Base-by-base conservation (phyloP, 2,113 vertebrate genomes). In the Loxodonta africana region DNA sequence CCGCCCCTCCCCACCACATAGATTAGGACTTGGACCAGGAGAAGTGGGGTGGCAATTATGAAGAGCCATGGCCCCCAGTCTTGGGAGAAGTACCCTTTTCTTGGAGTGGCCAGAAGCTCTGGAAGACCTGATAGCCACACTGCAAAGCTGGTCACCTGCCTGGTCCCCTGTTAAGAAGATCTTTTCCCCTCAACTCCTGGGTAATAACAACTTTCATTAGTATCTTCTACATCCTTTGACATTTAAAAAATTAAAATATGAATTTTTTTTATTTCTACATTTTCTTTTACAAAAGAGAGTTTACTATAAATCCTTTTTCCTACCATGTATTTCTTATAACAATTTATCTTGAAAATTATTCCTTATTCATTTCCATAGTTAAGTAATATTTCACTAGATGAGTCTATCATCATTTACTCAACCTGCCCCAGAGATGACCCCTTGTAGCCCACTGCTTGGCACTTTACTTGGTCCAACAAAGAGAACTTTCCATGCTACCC, bases 311-410 rank as follows among this genome's bases (percentile, higher is more conserved):
- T n/a, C 15, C 21, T 57, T 17, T 78, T 33, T 41, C 53, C 51
- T 30, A 85, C 53, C 8, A 88, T 85, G 81, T 30, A 69, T 94
- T 63, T n/a, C 51, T 92, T 18, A 26, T 44, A 53, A 71, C 28
- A 4, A n/a, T 94, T 71, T 84, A 71, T 33, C 33, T 97, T 88
- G 60, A 65, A 92, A 81, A 92, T n/a, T 28, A 23, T 41, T 67
- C 65, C n/a, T 57, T 26, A 51, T 60, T 77, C 60, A 62, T 67
- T 91, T 84, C 30, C 30, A 30, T 0, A 25, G 33, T 2, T 46
- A 37, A 51, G 37, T 30, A 73, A 10, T 17, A 46, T 33, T 44
- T 91, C 23, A 37, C 65, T 41, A 28, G 46, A 41, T 17, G 25
- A 33, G 26, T 73, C 5, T 2, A 73, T 12, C 21, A 23, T 53